Base-by-base conservation (phyloP, 1,140 invertebrate species). In the Drosophila orena region DNA sequence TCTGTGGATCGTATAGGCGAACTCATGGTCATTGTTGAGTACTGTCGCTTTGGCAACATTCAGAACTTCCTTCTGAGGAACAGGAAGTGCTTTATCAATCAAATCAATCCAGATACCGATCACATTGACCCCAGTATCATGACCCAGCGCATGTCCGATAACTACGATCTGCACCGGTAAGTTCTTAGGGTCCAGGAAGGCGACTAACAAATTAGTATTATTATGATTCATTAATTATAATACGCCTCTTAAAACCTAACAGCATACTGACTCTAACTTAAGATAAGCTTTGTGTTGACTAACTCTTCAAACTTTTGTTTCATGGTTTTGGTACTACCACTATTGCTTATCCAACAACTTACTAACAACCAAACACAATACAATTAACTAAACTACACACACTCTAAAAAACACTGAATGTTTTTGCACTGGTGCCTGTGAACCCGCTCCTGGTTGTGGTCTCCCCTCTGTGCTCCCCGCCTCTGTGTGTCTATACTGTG, bases 11-110 rank as follows among this genome's bases (percentile, higher is more conserved):
- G 0, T 22, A 14, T 10, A 97, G 97, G 95, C 24, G 97, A 98
- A 93, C 83, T 98, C n/a, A 93, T 96, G 70, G 97, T 98, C 0
- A 96, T 99, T 71, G 97, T 99, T n/a, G 98, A 99, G 88, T 98
- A 96, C 92, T 99, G 98, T 89, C 95, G 95, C 40, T 97, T 95
- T 91, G 98, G 98, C 11, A 98, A 98, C 93, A 93, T 99, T 3
- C 95, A 98, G 61, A 96, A 97, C 90, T 98, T 97, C 91, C 93
- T 99, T 49, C 93, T 96, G 27, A 93, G 95, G 27, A 96, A 98
- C 88, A 93, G 97, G 30, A 94, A 95, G 22, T 94, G 94, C 56
- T 98, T 97, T 73, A 95, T 98, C 4, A 95, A 98, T 92, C 96
- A 98, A 93, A 94, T 98, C 10, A 94, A 96, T 91, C 93, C 93